phyloP scores from a whole-genome alignment of 2,797 vertebrate species.

The Eulemur coronatus region DNA sequence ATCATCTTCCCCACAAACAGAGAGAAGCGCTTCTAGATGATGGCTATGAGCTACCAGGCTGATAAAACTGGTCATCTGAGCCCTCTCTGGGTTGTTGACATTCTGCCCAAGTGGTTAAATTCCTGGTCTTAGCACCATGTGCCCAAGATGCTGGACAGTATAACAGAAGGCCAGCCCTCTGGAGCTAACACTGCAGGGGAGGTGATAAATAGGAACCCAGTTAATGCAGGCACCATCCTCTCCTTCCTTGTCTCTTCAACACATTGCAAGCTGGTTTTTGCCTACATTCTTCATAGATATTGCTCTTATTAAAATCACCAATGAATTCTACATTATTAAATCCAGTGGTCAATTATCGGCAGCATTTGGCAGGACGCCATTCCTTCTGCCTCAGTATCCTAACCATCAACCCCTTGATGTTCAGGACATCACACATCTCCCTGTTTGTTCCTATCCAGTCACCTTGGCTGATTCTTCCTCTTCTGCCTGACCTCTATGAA shows the following conservation, averaged over 20 bases:
- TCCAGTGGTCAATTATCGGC: neutral
- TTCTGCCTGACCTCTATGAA: neutral
- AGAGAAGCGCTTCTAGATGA: constrained; percentile 41
- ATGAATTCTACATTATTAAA: neutral
- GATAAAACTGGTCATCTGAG: neutral
- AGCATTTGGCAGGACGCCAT: neutral
- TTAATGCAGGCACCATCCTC: neutral
- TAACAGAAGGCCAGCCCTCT: neutral
- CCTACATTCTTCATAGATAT: neutral
- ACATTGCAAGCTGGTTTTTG: neutral
- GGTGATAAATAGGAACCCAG: neutral
- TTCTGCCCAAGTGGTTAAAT: neutral
- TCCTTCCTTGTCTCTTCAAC: neutral
- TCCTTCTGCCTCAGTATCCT: neutral
- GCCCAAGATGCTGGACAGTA: neutral
- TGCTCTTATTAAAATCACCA: neutral
- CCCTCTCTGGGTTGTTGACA: neutral
- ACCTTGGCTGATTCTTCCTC: neutral
- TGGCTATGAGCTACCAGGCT: neutral
- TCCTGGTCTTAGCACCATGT: neutral
- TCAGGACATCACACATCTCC: neutral
- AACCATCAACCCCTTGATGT: neutral
- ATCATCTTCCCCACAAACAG: constrained; percentile 59
- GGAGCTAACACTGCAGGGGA: neutral
- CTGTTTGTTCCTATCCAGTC: neutral